Base-by-base conservation (phyloP, 2,797 vertebrate genomes). In the Cichlasoma orientale region DNA sequence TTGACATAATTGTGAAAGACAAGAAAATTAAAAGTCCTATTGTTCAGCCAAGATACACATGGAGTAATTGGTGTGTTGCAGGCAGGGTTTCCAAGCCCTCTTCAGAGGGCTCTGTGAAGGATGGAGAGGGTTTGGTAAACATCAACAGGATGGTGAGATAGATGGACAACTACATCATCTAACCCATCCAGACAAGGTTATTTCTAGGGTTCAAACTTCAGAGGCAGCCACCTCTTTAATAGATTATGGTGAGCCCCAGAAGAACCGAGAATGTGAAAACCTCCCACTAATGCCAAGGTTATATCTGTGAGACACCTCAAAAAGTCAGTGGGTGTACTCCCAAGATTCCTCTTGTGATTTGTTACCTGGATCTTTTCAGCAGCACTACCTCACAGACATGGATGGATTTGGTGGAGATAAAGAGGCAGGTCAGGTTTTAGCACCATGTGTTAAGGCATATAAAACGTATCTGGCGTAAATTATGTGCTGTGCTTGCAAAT, bases 11-110 rank as follows among this genome's bases (percentile, higher is more conserved):
- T 93, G 92, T 94, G 83, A 95, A 95, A 94, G 92, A 95, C 93
- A 94, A 93, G 90, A 93, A 92, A 94, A 95, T 96, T 95, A 94
- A 94, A 94, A 90, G 88, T 90, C 89, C 77, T 79, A 89, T 95
- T 94, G 95, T 94, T 95, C 86, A 90, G 90, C 94, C 89, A 89
- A 91, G 87, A 90, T 90, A 91, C 80, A 93, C 88, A 78, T 75
- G 74, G 74, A 92, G 86, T 91, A 92, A 92, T 90, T 92, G 92
- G 85, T 86, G 53, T 75, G 27, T 27, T 27, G 27, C 27, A 27
- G 27, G 27, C 27, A 27, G 27, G 27, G 27, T 27, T 27, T 27
- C 27, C 27, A 27, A 27, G 27, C 27, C 27, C 27, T 27, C 27
- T 27, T 27, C 4, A 83, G 88, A 88, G 91, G 79, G 68, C 80